Conservation (phyloP, 2,113 vertebrate species). For the Notechis scutatus region DNA sequence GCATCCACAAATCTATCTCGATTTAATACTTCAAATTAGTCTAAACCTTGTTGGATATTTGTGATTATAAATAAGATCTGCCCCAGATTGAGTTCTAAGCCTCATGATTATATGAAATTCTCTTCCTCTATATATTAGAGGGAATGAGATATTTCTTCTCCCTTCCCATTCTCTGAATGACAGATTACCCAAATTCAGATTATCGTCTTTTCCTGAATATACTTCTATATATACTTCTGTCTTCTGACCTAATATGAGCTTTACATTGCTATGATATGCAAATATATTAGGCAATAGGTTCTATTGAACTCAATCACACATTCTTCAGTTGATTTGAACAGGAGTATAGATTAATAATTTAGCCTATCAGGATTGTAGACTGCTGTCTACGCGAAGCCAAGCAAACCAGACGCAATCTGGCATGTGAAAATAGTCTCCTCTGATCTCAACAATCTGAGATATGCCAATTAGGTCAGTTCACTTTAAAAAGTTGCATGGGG, state of each 20-base stretch:
- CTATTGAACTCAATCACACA: neutral
- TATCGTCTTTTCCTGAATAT: neutral
- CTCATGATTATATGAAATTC: neutral
- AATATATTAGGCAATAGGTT: neutral
- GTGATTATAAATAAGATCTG: neutral
- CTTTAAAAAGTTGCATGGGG: neutral
- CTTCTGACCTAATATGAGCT: neutral
- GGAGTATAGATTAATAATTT: neutral
- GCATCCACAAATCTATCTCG: neutral
- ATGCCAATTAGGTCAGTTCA: neutral
- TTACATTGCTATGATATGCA: neutral
- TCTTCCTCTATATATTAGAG: neutral
- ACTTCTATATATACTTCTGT: neutral
- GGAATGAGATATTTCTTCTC: neutral
- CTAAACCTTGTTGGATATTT: neutral
- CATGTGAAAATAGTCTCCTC: neutral
- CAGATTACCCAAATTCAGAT: neutral
- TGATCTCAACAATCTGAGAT: neutral
- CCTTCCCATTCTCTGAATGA: neutral
- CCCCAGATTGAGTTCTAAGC: neutral
- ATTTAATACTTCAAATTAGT: neutral
- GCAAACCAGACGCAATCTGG: neutral
- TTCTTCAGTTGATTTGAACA: neutral
- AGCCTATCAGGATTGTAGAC: neutral
- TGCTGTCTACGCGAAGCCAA: neutral